Evolutionary conservation across 2,113 vertebrate species (phyloP).

Genomic region (Onychorhynchus coronatus): DNA sequence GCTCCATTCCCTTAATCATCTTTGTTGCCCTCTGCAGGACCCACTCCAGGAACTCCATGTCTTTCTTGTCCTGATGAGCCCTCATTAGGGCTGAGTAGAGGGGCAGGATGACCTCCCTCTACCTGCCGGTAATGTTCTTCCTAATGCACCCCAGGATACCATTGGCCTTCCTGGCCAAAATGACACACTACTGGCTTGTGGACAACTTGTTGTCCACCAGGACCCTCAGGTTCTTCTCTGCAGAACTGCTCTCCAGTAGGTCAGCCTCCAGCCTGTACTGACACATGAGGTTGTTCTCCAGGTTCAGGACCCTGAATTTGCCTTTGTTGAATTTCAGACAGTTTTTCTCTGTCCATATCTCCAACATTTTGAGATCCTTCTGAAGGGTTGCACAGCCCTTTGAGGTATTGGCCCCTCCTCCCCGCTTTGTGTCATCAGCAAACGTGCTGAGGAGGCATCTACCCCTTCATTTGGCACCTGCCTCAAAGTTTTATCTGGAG

Average conservation of each 20-base stretch:
- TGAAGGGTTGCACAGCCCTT: not conserved
- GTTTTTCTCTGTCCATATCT: not conserved
- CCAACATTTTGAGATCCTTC: not conserved
- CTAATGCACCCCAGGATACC: not conserved
- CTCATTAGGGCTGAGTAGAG: not conserved
- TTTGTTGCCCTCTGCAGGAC: not conserved
- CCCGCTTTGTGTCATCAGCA: not conserved
- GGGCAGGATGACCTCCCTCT: not conserved
- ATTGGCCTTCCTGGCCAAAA: not conserved
- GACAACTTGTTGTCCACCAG: not conserved
- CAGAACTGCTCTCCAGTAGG: not conserved
- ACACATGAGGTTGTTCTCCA: not conserved
- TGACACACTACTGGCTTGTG: not conserved
- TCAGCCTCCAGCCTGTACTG: not conserved
- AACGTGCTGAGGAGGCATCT: not conserved
- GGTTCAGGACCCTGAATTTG: not conserved
- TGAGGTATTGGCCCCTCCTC: not conserved
- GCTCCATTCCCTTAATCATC: not conserved
- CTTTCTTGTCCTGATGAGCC: not conserved
- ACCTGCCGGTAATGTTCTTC: not conserved
- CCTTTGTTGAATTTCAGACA: not conserved
- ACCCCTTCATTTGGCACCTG: not conserved
- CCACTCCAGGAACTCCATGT: not conserved
- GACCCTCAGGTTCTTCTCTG: not conserved
- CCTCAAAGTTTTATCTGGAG: not conserved